Percentiles rank a stretch among this genome's conserved stretches.
Evolutionary conservation across 2,113 vertebrate species (phyloP).

Genomic region (Hemiscyllium ocellatum): DNA sequence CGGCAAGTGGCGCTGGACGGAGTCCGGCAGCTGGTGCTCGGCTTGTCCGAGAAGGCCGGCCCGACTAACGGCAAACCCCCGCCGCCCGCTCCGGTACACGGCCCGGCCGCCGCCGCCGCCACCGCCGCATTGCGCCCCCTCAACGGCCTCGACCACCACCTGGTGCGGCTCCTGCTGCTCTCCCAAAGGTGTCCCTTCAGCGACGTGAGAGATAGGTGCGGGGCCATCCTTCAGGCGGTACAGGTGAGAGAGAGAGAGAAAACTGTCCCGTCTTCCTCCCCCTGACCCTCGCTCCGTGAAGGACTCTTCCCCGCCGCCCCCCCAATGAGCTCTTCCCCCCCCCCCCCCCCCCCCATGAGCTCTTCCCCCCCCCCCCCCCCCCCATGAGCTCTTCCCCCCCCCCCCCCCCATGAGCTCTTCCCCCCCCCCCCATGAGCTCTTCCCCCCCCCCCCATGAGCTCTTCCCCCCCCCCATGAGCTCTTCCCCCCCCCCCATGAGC

Average conservation of each 20-base stretch:
- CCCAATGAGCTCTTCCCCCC: too few relatives aligned
- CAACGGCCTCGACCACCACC: conserved; percentile 67
- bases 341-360: not conserved
- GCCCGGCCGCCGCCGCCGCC: conserved; percentile 23
- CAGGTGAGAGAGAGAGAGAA: conserved; percentile 75
- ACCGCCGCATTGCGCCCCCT: conserved; percentile 39
- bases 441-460: too few relatives aligned
- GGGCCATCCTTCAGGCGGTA: conserved; percentile 62
- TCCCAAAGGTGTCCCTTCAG: conserved; percentile 80
- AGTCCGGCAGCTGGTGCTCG: conserved; percentile 69
- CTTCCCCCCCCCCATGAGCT: not conserved
- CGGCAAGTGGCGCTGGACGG: conserved; percentile 70
- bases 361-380: not conserved
- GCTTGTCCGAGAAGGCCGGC: conserved; percentile 58
- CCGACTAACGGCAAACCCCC: conserved; percentile 44
- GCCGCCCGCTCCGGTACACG: conserved; percentile 34
- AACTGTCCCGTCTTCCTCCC: not conserved
- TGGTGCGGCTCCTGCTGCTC: conserved; percentile 83
- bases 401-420: not conserved
- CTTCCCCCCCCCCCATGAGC: not conserved
- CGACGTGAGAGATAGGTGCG: conserved; percentile 70
- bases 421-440: too few relatives aligned
- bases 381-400: too few relatives aligned
- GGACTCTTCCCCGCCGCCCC: not conserved
- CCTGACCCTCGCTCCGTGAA: not conserved